Conservation (phyloP, 2,113 vertebrate genomes). For the Pituophis catenifer region DNA sequence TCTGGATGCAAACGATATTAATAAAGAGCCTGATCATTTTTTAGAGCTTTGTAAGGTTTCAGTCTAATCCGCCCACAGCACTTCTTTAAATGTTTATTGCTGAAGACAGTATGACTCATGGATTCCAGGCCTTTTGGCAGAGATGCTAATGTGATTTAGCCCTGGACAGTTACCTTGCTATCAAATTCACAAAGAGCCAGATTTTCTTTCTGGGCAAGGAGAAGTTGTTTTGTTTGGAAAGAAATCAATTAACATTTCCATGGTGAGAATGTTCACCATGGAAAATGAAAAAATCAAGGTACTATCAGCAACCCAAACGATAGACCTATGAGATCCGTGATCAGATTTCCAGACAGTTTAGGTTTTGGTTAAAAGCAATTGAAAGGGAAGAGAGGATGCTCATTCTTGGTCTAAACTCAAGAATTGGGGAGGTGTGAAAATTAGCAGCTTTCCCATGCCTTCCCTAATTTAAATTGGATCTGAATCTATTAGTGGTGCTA, state of each 20-base stretch:
- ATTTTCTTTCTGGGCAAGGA: not conserved
- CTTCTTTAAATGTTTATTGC: not conserved
- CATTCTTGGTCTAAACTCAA: not conserved
- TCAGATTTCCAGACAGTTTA: not conserved
- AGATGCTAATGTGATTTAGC: not conserved
- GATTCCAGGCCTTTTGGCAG: conserved; percentile 5
- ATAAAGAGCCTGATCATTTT: conserved; percentile 6
- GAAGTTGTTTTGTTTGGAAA: not conserved
- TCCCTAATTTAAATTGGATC: not conserved
- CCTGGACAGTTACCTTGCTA: not conserved
- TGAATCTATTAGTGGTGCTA: not conserved
- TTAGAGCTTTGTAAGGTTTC: not conserved
- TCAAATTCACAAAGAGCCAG: not conserved
- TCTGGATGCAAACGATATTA: not conserved
- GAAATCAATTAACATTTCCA: not conserved
- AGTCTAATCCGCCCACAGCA: not conserved
- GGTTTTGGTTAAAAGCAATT: not conserved
- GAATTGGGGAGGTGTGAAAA: too few species aligned
- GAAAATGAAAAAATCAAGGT: not conserved
- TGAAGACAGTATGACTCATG: not conserved
- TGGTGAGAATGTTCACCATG: not conserved
- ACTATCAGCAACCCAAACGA: not conserved
- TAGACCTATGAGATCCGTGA: not conserved
- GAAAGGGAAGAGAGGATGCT: not conserved
- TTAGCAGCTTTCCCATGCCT: not conserved